phyloP scores from a whole-genome alignment of 2,113 vertebrate genomes.

The Nipponia nippon region DNA sequence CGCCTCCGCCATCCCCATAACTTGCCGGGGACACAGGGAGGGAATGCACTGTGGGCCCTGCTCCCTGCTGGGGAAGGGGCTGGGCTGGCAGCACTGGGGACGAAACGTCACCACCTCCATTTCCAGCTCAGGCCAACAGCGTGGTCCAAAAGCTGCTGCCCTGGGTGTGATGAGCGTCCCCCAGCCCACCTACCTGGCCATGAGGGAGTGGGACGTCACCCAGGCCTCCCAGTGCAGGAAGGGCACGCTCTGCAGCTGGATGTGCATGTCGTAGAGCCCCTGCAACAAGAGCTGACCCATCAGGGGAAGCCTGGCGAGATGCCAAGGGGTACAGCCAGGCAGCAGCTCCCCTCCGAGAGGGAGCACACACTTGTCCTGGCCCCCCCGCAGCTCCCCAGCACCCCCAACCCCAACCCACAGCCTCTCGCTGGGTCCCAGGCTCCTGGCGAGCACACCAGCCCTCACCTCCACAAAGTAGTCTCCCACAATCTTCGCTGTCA shows the following conservation, averaged over 20 bases:
- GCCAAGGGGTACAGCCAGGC: background rate
- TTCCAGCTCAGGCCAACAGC: background rate
- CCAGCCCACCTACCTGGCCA: constrained; percentile 80
- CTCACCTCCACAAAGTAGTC: constrained; percentile 93
- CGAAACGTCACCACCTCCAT: background rate
- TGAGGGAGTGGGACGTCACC: constrained; percentile 92
- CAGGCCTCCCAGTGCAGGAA: constrained; percentile 97
- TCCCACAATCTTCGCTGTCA: constrained; percentile 96
- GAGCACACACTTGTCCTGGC: background rate
- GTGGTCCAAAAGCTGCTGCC: too few species aligned
- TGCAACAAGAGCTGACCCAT: background rate
- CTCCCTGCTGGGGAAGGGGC: background rate
- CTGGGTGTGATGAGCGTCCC: too few species aligned
- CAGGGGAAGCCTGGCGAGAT: background rate
- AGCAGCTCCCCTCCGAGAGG: background rate
- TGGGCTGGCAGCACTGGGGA: background rate
- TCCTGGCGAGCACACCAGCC: background rate
- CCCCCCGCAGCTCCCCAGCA: fast-evolving
- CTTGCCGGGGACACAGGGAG: background rate
- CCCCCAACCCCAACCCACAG: background rate
- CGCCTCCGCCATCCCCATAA: background rate
- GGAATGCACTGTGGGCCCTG: background rate
- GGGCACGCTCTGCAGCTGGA: constrained; percentile 95
- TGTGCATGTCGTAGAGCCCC: constrained; percentile 97
- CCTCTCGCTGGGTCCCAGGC: fast-evolving